Percentiles rank a stretch among this genome's conserved stretches.
Evolutionary conservation across 30 jellyfish, hydroid and myxozoan genomes (phyloP).

Genomic region (Rhopilema esculentum): DNA sequence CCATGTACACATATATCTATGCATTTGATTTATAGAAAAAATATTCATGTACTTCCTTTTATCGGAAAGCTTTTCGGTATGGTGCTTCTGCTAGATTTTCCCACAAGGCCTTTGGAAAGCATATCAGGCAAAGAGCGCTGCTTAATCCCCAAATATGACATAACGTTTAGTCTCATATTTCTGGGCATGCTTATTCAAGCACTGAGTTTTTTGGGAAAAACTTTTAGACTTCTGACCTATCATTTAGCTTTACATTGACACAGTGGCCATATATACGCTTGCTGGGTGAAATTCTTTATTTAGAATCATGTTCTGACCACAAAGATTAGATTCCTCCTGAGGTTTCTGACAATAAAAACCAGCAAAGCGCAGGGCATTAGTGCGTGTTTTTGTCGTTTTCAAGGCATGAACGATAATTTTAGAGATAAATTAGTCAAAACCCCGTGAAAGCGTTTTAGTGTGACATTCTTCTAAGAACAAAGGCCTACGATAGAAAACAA

Average conservation of each 20-base stretch:
- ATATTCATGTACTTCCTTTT: neutral
- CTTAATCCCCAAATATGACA: neutral
- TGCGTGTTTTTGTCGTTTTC: neutral
- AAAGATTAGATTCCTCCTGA: neutral
- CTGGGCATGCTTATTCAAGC: neutral
- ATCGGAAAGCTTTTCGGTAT: constrained; percentile 10
- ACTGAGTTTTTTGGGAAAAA: neutral
- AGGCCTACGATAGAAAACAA: too few species aligned
- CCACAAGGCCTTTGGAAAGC: constrained; percentile 17
- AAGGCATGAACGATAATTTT: too few species aligned
- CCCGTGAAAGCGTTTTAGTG: neutral
- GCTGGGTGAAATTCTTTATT: neutral
- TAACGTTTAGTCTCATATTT: neutral
- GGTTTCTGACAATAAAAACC: neutral
- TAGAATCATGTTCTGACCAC: neutral
- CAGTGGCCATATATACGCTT: neutral
- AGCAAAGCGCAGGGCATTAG: neutral
- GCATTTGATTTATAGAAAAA: constrained; percentile 3
- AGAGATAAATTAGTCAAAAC: neutral
- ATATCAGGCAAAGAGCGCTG: neutral
- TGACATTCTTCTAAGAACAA: too few species aligned
- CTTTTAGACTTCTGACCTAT: neutral
- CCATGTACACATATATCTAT: neutral
- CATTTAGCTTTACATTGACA: neutral
- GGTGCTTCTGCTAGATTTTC: neutral